Conservation (phyloP, 2,888 invertebrate genomes). For the Eurois occulta region DNA sequence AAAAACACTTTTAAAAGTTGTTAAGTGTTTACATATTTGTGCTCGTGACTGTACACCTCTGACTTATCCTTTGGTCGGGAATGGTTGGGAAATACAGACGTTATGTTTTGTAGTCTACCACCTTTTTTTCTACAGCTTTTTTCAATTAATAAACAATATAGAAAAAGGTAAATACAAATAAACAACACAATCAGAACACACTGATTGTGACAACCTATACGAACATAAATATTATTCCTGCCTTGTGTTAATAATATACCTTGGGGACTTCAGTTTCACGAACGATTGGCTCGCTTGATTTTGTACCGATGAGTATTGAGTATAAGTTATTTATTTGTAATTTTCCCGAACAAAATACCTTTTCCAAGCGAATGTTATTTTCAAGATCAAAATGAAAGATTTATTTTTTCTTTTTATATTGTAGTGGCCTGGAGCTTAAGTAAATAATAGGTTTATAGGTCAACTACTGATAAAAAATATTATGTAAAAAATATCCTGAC, state of each 20-base stretch:
- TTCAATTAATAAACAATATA: neutral
- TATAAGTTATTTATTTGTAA: slow-evolving; percentile 28
- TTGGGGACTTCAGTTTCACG: slow-evolving; percentile 24
- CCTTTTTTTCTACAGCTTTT: neutral
- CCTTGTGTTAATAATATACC: slow-evolving; percentile 31
- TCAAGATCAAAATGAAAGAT: neutral
- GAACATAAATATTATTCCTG: slow-evolving; percentile 8
- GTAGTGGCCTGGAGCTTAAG: neutral
- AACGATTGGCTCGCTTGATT: slow-evolving; percentile 24
- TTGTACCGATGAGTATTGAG: slow-evolving; percentile 15
- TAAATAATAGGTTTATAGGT: neutral
- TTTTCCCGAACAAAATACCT: slow-evolving; percentile 5
- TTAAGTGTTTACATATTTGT: too few relatives aligned
- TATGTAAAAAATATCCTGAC: neutral
- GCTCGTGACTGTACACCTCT: too few relatives aligned
- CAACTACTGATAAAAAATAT: neutral
- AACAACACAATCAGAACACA: slow-evolving; percentile 2
- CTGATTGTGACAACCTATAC: neutral
- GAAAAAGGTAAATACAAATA: neutral
- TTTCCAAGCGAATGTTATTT: neutral
- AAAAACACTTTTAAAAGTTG: too few relatives aligned
- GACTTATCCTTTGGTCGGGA: too few relatives aligned
- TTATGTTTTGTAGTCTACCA: too few relatives aligned
- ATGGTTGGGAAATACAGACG: too few relatives aligned
- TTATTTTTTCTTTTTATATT: neutral